phyloP scores from a whole-genome alignment of 2,797 vertebrate genomes.

The Pterois miles region DNA sequence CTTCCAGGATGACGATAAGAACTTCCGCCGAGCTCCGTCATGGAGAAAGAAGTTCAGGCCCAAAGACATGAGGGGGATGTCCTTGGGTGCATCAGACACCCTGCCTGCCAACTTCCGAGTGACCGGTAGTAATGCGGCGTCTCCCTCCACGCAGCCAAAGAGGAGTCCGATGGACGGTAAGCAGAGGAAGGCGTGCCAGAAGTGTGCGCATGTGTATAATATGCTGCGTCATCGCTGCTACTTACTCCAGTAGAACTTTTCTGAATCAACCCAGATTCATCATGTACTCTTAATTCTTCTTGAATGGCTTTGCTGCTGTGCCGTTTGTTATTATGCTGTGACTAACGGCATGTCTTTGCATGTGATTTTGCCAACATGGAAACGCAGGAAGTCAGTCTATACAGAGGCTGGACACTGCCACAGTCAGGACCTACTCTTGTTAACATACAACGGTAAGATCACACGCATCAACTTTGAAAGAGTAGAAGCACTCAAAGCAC shows the following conservation, averaged over 20 bases:
- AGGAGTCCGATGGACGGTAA: slow-evolving; percentile 96
- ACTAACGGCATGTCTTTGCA: slow-evolving; percentile 96
- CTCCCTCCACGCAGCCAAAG: slow-evolving; percentile 94
- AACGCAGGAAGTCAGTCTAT: slow-evolving; percentile 90
- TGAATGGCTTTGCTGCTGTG: slow-evolving; percentile 63
- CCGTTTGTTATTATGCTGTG: slow-evolving; percentile 52
- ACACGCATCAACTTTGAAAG: not conserved
- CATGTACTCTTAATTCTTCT: slow-evolving; percentile 26
- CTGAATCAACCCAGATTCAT: not conserved
- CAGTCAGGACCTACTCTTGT: slow-evolving; percentile 99
- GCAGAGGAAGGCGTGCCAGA: not conserved
- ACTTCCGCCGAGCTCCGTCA: slow-evolving; percentile 95
- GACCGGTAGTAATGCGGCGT: slow-evolving; percentile 87
- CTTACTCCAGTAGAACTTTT: not conserved
- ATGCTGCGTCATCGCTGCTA: not conserved
- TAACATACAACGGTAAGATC: slow-evolving; percentile 85
- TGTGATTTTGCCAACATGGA: slow-evolving; percentile 81
- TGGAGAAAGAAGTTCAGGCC: slow-evolving; percentile 99
- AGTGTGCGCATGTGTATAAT: not conserved
- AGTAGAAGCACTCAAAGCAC: no score
- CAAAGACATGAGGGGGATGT: slow-evolving; percentile 93
- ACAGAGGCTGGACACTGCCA: slow-evolving; percentile 96
- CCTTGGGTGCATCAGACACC: slow-evolving; percentile 92
- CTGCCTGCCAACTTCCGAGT: slow-evolving; percentile 97
- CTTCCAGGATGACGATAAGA: slow-evolving; percentile 93